Base-by-base conservation (phyloP, 2,888 invertebrate genomes). In the Steinernema carpocapsae region DNA sequence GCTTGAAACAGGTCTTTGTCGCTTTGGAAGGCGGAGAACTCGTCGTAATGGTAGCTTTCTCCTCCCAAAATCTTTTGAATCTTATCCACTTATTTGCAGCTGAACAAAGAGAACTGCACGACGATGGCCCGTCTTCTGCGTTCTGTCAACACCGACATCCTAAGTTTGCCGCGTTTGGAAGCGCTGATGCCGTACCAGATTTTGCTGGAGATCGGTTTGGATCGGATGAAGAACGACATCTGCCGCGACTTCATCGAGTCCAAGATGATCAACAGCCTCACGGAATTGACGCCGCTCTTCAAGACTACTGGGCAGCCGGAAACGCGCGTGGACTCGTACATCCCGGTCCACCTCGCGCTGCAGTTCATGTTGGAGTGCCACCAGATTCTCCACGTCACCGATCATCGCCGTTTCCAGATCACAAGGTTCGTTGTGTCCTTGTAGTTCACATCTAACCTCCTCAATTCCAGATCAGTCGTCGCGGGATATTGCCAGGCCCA, bases 61-160 rank as follows among this genome's bases (percentile, higher is more conserved):
- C 29, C n/a, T 29, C 10, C 19, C 22, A 29, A 7, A 0, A 26
- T 12, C 1, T 26, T 24, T 10, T n/a, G 2, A 52, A 29, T 72
- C 6, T 26, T 42, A 12, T 32, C 32, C 14, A 19, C 6, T 19
- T 37, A 3, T 37, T 19, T 72, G 19, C 22, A 46, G 48, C 43
- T 22, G 17, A 51, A 24, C 24, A 32, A 45, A 6, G 73, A 71
- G 24, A 75, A 76, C 51, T 70, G 52, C 32, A 71, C 73, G 29
- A 74, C 77, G 48, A 56, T 77, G 72, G 77, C 77, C 17, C 73
- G 76, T 51, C 74, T 77, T 74, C 19, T 77, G 48, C 72, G 77
- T 19, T 48, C 74, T 17, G 73, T 59, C 1, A 74, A 72, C 45
- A 73, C 75, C 1, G 71, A 72, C n/a, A 46, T 76, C 26, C 73